Evolutionary conservation across 2,888 invertebrate species (phyloP).

Genomic region (Nineta flava): DNA sequence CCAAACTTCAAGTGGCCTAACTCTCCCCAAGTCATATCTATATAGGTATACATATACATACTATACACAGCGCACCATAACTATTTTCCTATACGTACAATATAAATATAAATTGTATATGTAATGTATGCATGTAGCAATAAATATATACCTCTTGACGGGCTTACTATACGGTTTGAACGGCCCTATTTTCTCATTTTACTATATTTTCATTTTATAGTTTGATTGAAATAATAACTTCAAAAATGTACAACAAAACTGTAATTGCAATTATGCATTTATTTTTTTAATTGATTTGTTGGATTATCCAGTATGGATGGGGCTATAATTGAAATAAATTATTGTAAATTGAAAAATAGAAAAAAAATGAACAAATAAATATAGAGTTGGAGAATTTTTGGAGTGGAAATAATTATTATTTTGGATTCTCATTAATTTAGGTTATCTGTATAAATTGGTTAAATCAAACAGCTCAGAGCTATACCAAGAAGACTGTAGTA

Average conservation of each 20-base stretch:
- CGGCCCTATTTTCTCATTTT: background rate
- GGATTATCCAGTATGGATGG: no score
- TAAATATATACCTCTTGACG: background rate
- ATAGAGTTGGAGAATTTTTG: no score
- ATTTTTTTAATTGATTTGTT: no score
- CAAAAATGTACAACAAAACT: background rate
- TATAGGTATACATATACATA: no score
- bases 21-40: background rate
- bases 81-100: background rate
- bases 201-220: background rate
- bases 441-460: no score
- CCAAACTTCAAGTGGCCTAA: slow-evolving; percentile 5
- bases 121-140: background rate
- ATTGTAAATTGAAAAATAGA: no score
- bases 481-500: no score
- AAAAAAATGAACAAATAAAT: no score
- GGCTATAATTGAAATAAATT: no score
- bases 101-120: background rate
- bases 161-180: background rate
- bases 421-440: no score
- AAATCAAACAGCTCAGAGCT: no score
- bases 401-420: no score
- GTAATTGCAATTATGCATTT: background rate
- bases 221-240: background rate
- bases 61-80: background rate